These are phyloP conservation scores for Conger conger DNA, from an alignment of 2,113 vertebrate genomes.

Conservation along the genomic window DNA sequence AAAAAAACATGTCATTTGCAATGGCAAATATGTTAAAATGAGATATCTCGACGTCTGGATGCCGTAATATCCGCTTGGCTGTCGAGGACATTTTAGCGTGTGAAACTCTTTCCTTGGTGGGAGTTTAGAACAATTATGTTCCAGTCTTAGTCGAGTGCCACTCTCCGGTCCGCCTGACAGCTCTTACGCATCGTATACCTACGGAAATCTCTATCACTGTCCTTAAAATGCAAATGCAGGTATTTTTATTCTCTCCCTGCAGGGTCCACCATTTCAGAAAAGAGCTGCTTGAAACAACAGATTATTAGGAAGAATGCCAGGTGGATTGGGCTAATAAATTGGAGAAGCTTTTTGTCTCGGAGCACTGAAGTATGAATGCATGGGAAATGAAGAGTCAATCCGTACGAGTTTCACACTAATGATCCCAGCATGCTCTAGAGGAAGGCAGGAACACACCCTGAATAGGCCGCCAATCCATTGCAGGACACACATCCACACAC, in stretches of 20 bases:
- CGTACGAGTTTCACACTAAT: background rate
- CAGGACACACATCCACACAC: too few species aligned
- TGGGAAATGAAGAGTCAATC: background rate
- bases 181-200: background rate
- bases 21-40: background rate
- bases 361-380: background rate
- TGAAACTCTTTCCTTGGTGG: background rate
- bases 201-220: background rate
- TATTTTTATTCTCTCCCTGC: background rate
- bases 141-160: background rate
- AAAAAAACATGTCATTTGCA: background rate
- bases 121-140: background rate
- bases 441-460: too few species aligned
- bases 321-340: slow-evolving; percentile 3
- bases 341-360: background rate
- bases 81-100: background rate
- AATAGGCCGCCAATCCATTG: too few species aligned
- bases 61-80: background rate
- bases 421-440: too few species aligned
- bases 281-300: background rate
- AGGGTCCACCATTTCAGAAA: background rate
- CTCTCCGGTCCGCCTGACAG: background rate
- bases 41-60: background rate
- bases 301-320: background rate
- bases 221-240: background rate